Evolutionary conservation across 2,797 vertebrate species (phyloP), one percentile per base, ranked within the genome.

Genomic region (Chromobotia macracanthus): DNA sequence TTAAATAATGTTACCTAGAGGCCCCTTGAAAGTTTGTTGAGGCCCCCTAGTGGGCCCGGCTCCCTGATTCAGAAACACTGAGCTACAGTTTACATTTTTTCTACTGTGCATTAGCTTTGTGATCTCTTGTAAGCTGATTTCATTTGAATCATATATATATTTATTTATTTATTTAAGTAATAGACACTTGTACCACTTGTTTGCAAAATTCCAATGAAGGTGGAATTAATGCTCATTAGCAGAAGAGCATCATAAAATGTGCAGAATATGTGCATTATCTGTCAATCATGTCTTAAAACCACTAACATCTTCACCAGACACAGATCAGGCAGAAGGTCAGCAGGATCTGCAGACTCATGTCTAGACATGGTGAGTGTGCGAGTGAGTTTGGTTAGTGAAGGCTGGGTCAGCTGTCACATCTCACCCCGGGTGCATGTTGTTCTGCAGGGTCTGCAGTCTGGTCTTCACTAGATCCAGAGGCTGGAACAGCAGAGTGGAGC

Each of bases 381-480:
- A 71, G 68, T 12, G 28, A 9, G 18, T 23, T 3, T 38, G 51
- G 21, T 44, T 58, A 66, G 23, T 60, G 12, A 60, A 28, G 12
- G 12, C 18, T 56, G 41, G n/a, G 55, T 21, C 71, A 61, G 55
- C 53, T 16, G 23, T 5, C 18, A 28, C 0, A n/a, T 70, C 94
- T 82, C 86, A 97, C 97, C 96, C 93, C 0, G 91, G 90, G 58
- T 90, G 90, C 73, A 90, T 87, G 18, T 87, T 87, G 73, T 93
- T 94, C 86, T 96, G 95, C 50, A 95, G 86, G 1, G 94, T 94
- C 90, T 99, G 97, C 58, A 98, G 90, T 5, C 97, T 94, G 0
- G 97, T 98, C 90, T 99, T 99, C 64, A 99, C 91, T 87, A 99
- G 91, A 83, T 99, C 97, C 85, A 99, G 92, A 15, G 97, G 97